Conservation (phyloP, 2,888 invertebrate species). For the Notocelia uddmanniana region DNA sequence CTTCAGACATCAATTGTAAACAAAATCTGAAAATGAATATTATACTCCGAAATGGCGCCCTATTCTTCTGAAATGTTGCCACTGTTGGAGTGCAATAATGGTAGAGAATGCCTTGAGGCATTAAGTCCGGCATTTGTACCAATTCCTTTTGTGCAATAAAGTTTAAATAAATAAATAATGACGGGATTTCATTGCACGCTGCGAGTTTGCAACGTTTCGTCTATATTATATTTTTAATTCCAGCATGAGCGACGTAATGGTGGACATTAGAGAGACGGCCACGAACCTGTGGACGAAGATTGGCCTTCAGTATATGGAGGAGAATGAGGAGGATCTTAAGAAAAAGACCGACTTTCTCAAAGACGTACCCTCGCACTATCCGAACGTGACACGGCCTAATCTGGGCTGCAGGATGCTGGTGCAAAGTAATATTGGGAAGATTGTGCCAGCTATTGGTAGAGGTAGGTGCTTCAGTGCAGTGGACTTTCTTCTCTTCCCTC, state of each 20-base stretch:
- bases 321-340: constrained; percentile 95
- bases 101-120: too few relatives aligned
- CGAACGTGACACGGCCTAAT: constrained; percentile 91
- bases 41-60: too few relatives aligned
- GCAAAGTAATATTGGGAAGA: constrained; percentile 90
- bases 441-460: constrained; percentile 88
- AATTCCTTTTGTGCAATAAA: too few relatives aligned
- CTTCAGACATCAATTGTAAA: too few relatives aligned
- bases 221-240: not conserved
- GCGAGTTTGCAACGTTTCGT: too few relatives aligned
- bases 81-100: too few relatives aligned
- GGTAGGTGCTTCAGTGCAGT: constrained; percentile 58
- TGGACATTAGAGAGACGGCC: constrained; percentile 89
- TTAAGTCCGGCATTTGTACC: too few relatives aligned
- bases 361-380: constrained; percentile 90
- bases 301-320: constrained; percentile 92
- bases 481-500: too few relatives aligned
- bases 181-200: too few relatives aligned
- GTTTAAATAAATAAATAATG: too few relatives aligned
- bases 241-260: constrained; percentile 92
- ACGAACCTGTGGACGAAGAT: constrained; percentile 88
- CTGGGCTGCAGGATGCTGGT: constrained; percentile 94
- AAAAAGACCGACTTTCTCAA: constrained; percentile 92
- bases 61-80: too few relatives aligned
- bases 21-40: too few relatives aligned